Evolutionary conservation across 2,888 invertebrate species (phyloP).

Genomic region (Ditylenchus weischeri): DNA sequence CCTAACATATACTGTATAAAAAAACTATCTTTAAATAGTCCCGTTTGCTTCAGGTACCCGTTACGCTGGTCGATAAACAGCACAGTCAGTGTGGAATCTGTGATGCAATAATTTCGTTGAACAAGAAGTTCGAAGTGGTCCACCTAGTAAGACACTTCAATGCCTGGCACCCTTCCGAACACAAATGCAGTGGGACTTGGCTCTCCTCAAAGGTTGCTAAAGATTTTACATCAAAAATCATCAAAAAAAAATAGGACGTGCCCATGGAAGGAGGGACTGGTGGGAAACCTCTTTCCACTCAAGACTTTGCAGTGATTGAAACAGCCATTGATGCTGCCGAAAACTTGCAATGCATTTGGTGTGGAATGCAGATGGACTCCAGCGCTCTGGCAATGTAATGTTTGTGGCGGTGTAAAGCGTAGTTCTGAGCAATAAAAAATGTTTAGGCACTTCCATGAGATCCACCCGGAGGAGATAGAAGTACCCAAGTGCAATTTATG

Average conservation of each 20-base stretch:
- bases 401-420: too few species aligned
- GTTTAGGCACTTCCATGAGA: slow-evolving; percentile 51
- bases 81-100: slow-evolving; percentile 57
- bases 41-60: slow-evolving; percentile 41
- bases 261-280: slow-evolving; percentile 14
- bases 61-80: slow-evolving; percentile 54
- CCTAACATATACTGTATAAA: neutral
- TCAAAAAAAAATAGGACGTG: neutral
- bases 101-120: slow-evolving; percentile 51
- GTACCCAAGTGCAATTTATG: slow-evolving; percentile 58
- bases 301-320: slow-evolving; percentile 56
- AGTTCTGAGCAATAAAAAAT: too few species aligned
- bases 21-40: too few species aligned
- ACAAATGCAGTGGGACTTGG: slow-evolving; percentile 56
- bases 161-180: slow-evolving; percentile 57
- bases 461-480: slow-evolving; percentile 54
- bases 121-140: slow-evolving; percentile 57
- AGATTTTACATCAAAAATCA: slow-evolving; percentile 14
- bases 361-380: slow-evolving; percentile 57
- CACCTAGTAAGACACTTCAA: slow-evolving; percentile 58
- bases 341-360: slow-evolving; percentile 57
- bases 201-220: slow-evolving; percentile 19
- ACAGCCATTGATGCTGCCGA: slow-evolving; percentile 39
- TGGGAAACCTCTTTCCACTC: slow-evolving; percentile 37
- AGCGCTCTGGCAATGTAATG: slow-evolving; percentile 40